These are phyloP conservation scores for Platichthys flesus DNA, from an alignment of 2,113 vertebrate genomes.

Conservation along the genomic window DNA sequence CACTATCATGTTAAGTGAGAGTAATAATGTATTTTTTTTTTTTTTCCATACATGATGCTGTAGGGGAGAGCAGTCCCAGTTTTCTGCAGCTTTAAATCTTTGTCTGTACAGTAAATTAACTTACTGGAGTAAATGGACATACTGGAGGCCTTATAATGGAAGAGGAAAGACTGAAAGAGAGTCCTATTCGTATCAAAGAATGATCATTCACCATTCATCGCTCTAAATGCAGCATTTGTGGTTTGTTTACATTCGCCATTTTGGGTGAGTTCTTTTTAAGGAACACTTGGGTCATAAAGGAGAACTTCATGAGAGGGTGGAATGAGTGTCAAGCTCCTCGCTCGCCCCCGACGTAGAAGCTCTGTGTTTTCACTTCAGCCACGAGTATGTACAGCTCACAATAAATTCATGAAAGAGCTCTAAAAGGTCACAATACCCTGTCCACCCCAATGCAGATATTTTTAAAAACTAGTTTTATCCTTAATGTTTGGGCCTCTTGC, in stretches of 20 bases:
- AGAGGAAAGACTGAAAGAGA: conserved; percentile 37
- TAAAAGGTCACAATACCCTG: background rate
- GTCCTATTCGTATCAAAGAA: conserved; percentile 52
- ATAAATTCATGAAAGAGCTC: conserved; percentile 3
- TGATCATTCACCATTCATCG: conserved; percentile 55
- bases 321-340: conserved; percentile 58
- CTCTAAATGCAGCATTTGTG: conserved; percentile 67
- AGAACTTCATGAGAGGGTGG: conserved; percentile 67
- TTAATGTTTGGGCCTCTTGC: no score
- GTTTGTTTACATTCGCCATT: conserved; percentile 38
- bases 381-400: background rate
- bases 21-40: background rate
- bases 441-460: no score
- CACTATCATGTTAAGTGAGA: no score
- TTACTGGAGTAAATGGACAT: background rate
- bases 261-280: conserved; percentile 52
- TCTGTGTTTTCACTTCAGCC: conserved; percentile 6
- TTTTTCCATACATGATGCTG: background rate
- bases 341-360: conserved; percentile 22
- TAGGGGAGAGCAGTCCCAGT: background rate
- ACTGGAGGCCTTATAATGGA: conserved; percentile 5
- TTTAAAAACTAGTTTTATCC: no score
- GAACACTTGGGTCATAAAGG: conserved; percentile 47
- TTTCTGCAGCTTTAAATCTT: background rate
- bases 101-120: conserved; percentile 2